Evolutionary conservation across 2,797 vertebrate genomes (phyloP), one percentile per base, ranked within the genome.

Genomic region (Pipistrellus pipistrellus): DNA sequence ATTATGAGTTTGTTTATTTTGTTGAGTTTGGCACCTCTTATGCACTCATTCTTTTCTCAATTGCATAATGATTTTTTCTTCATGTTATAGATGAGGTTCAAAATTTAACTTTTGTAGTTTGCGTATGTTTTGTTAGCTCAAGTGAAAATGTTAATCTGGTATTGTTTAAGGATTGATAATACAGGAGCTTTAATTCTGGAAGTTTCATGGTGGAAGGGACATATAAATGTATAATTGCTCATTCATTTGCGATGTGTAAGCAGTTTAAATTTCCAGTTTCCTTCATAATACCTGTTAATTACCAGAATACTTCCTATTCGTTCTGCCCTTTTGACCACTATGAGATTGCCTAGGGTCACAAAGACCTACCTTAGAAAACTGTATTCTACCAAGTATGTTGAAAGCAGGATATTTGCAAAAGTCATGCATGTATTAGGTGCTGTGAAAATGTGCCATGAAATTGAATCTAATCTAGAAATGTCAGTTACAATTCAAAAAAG

Each of bases 401-500:
- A 95, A 55, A 85, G 18, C 23, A 85, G 27, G 15, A 46, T 23
- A 11, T 85, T 88, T 91, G 53, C 38, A 94, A 90, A 85, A 90
- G 32, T 80, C 72, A 75, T 68, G 38, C 44, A 64, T 80, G 25
- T 73, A 38, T 81, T 82, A 76, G 25, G 10, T 64, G 8, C 3
- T 32, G 41, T 84, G 64, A 95, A 95, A 75, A 88, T 89, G 88
- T 91, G 25, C 71, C 71, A 82, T 73, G 64, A 86, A 85, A 93
- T 25, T 91, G 32, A 53, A 88, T 68, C 62, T 62, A 82, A 93
- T 88, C 53, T 85, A 80, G 32, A 62, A 20, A 1, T 68, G 18
- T 89, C 38, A 73, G 13, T 88, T 93, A 85, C 0, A 53, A 90
- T 85, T 90, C 11, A 82, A 94, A 88, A 77, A 53, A 82, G 9